These are phyloP conservation scores for Hypomecis punctinalis DNA, from an alignment of 2,888 invertebrate genomes.

Conservation along the genomic window DNA sequence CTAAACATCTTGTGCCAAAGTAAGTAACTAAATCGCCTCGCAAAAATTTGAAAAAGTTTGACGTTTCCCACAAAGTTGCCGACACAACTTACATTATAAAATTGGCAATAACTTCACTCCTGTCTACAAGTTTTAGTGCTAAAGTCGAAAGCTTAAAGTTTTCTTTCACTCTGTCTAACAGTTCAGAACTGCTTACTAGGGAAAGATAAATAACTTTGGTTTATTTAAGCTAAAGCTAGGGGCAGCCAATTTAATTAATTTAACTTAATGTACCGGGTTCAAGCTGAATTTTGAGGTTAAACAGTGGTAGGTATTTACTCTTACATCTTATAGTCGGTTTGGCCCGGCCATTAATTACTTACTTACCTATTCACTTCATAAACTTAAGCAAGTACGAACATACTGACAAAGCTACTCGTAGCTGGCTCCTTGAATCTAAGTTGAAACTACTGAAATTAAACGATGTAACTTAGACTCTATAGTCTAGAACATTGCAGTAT, in stretches of 20 bases:
- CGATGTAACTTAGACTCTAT: too few relatives aligned
- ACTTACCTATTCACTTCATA: not conserved
- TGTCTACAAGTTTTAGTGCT: conserved; percentile 9
- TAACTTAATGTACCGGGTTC: conserved; percentile 1
- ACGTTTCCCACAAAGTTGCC: not conserved
- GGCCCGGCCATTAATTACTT: not conserved
- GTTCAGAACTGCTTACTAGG: conserved; percentile 11
- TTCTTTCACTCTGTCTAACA: conserved; percentile 1
- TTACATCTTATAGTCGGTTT: conserved; percentile 2
- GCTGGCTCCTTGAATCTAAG: conserved; percentile 1
- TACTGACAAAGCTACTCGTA: not conserved
- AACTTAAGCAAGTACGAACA: not conserved
- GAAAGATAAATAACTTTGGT: conserved; percentile 13
- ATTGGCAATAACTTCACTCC: conserved; percentile 6
- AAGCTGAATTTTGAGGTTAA: conserved; percentile 3
- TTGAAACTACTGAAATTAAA: not conserved
- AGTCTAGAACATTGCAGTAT: too few relatives aligned
- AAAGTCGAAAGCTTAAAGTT: conserved; percentile 16
- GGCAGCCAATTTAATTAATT: conserved; percentile 14
- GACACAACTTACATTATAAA: conserved; percentile 7
- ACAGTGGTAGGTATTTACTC: conserved; percentile 1
- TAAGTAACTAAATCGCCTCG: not conserved
- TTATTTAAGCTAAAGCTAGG: conserved; percentile 2
- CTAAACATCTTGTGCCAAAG: too few relatives aligned
- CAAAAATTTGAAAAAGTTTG: not conserved